Conservation (phyloP, 2,797 vertebrate genomes). For the Anguilla obscura region DNA sequence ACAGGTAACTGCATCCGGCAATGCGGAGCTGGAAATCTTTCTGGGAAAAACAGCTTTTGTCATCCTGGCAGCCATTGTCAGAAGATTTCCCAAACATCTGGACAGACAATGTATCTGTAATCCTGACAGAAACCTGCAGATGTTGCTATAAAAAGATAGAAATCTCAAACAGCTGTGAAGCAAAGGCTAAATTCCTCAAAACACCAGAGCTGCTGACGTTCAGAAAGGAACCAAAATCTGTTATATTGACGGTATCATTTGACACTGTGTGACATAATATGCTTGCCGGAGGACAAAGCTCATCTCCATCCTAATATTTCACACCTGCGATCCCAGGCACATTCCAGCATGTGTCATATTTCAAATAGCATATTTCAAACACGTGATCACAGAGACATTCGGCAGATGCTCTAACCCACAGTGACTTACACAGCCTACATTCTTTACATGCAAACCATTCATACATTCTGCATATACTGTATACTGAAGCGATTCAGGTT, state of each 20-base stretch:
- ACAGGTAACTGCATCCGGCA: not conserved
- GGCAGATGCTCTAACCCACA: too few species aligned
- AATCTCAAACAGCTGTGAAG: not conserved
- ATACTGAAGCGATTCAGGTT: too few species aligned
- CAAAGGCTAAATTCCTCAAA: not conserved
- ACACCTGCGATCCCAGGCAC: not conserved
- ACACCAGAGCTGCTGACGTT: not conserved
- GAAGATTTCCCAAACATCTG: constrained; percentile 1
- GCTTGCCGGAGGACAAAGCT: not conserved
- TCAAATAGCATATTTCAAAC: not conserved
- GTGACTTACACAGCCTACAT: too few species aligned
- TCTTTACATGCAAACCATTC: too few species aligned
- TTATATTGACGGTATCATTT: not conserved
- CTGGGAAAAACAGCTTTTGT: not conserved
- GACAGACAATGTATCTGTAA: not conserved
- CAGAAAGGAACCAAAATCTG: not conserved
- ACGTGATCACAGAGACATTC: not conserved
- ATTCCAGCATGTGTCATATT: not conserved
- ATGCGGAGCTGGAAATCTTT: not conserved
- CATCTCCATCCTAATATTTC: not conserved
- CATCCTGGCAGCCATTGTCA: not conserved
- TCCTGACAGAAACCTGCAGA: not conserved
- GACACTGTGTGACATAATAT: not conserved
- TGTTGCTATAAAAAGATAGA: not conserved
- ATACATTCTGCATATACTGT: too few species aligned